Evolutionary conservation across 2,113 vertebrate species (phyloP).

Genomic region (Struthio camelus): DNA sequence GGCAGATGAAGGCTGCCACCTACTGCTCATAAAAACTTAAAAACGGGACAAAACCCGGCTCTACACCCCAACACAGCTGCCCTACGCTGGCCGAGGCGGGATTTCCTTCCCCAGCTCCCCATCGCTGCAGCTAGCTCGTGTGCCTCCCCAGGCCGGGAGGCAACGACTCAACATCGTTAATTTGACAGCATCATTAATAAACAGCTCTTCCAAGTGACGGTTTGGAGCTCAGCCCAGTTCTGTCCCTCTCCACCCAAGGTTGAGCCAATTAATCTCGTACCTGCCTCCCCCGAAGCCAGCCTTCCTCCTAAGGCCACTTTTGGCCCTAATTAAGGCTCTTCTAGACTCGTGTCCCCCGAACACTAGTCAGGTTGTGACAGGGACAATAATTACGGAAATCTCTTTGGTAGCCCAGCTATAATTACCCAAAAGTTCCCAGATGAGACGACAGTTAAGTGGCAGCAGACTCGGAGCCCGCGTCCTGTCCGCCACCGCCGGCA

Average conservation of each 20-base stretch:
- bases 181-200: not conserved
- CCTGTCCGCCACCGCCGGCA: not conserved
- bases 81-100: rapidly evolving
- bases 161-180: not conserved
- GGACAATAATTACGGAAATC: not conserved
- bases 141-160: not conserved
- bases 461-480: rapidly evolving
- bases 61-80: rapidly evolving
- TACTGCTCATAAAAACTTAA: not conserved
- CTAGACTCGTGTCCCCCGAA: not conserved
- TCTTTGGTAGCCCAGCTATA: not conserved
- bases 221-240: not conserved
- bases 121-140: rapidly evolving
- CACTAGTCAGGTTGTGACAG: not conserved
- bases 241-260: not conserved
- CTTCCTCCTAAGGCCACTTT: not conserved
- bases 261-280: constrained; percentile 41
- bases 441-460: not conserved
- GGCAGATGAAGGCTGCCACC: constrained; percentile 33
- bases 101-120: not conserved
- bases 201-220: not conserved
- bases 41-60: not conserved
- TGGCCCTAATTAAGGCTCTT: constrained; percentile 43
- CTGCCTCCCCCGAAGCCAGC: not conserved
- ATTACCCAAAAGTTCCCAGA: not conserved